Conservation (phyloP, 1,140 invertebrate genomes). For the Pseudomyrmex pallidus region DNA sequence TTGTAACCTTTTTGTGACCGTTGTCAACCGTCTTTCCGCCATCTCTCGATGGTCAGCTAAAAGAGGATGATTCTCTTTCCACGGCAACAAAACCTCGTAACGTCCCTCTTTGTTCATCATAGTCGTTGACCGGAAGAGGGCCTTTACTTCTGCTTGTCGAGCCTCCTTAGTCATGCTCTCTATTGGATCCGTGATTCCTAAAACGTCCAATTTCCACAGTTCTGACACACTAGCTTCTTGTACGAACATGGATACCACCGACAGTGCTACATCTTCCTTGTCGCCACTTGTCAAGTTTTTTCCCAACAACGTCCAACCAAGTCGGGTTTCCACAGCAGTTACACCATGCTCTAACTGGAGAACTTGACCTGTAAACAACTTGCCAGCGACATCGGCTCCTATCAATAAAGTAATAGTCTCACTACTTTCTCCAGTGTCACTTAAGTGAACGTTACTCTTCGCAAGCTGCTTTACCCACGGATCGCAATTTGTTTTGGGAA, state of each 20-base stretch:
- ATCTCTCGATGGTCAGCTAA: not conserved
- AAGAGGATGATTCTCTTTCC: not conserved
- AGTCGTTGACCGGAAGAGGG: not conserved
- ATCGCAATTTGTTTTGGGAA: not conserved
- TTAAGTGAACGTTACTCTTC: not conserved
- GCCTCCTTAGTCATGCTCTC: not conserved
- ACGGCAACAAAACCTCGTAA: not conserved
- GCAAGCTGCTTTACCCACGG: conserved; percentile 18
- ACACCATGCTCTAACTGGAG: conserved; percentile 62
- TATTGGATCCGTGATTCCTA: not conserved
- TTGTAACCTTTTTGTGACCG: not conserved
- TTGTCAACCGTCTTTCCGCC: not conserved
- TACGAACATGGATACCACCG: not conserved
- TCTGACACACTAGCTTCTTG: not conserved
- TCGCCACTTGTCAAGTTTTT: not conserved
- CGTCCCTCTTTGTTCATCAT: not conserved
- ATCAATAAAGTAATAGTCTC: conserved; percentile 56
- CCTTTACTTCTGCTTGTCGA: not conserved
- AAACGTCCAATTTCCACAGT: not conserved
- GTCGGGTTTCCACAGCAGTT: conserved; percentile 71
- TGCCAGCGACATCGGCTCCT: conserved; percentile 75
- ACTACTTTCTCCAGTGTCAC: not conserved
- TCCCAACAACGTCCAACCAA: conserved; percentile 76
- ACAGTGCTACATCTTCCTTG: not conserved
- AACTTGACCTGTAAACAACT: conserved; percentile 72